phyloP scores from a whole-genome alignment of 2,888 invertebrate genomes.

The Corythucha ciliata region DNA sequence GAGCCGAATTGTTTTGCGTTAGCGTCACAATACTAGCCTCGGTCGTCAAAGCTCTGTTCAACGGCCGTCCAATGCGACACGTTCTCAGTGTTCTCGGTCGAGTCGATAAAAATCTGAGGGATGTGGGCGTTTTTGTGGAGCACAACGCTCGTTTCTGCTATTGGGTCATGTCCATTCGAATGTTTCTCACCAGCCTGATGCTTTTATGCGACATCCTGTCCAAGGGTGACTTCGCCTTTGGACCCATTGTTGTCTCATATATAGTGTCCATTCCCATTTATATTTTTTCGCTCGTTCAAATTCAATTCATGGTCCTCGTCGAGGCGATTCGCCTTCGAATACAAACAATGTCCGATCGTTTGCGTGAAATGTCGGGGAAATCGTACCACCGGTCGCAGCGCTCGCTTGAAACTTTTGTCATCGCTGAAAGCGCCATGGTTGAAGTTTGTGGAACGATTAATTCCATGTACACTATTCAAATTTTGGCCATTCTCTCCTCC shows the following conservation, averaged over 20 bases:
- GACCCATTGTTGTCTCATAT: slow-evolving; percentile 20
- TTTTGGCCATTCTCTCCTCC: slow-evolving; percentile 25
- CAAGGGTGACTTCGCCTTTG: background rate
- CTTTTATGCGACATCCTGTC: slow-evolving; percentile 13
- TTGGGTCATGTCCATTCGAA: slow-evolving; percentile 4
- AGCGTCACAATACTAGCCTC: slow-evolving; percentile 14
- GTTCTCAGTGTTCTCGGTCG: slow-evolving; percentile 19
- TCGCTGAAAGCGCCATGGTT: slow-evolving; percentile 18
- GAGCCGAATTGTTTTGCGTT: slow-evolving; percentile 22
- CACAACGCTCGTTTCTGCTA: slow-evolving; percentile 12
- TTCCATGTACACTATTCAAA: slow-evolving; percentile 25
- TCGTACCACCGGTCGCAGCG: slow-evolving; percentile 3
- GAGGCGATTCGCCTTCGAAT: slow-evolving; percentile 19
- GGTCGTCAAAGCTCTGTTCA: slow-evolving; percentile 14
- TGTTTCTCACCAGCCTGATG: slow-evolving; percentile 14
- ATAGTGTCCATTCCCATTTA: slow-evolving; percentile 25
- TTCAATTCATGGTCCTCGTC: slow-evolving; percentile 25
- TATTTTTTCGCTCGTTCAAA: slow-evolving; percentile 15
- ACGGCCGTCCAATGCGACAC: slow-evolving; percentile 14
- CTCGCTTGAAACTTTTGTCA: slow-evolving; percentile 16
- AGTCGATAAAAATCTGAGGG: slow-evolving; percentile 21
- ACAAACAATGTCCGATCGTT: slow-evolving; percentile 8
- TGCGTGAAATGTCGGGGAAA: slow-evolving; percentile 8
- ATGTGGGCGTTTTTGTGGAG: slow-evolving; percentile 14
- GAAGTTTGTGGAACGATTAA: slow-evolving; percentile 22